phyloP scores from a whole-genome alignment of 2,113 vertebrate species.

The Oceanodroma tethys region DNA sequence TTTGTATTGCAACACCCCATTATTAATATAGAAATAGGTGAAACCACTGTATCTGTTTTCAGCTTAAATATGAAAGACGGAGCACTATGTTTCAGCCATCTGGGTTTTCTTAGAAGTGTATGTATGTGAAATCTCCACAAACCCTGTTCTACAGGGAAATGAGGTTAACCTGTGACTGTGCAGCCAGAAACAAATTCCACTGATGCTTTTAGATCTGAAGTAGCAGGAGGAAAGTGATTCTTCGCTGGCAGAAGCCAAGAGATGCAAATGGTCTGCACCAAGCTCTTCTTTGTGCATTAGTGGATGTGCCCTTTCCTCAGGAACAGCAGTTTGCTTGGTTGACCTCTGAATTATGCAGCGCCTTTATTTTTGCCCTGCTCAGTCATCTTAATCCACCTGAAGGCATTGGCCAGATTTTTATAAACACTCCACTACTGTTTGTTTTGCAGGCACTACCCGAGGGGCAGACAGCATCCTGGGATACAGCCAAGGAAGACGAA shows the following conservation, averaged over 20 bases:
- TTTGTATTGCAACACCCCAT: background rate
- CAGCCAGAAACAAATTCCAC: background rate
- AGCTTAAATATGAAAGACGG: background rate
- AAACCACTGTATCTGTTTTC: background rate
- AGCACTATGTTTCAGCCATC: background rate
- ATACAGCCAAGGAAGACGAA: slow-evolving; percentile 95
- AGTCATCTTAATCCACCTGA: background rate
- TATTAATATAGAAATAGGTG: background rate
- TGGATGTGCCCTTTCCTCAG: background rate
- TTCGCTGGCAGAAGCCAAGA: background rate
- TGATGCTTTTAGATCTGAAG: background rate
- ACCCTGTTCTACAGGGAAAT: background rate
- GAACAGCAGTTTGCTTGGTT: background rate
- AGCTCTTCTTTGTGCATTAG: background rate
- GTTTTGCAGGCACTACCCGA: slow-evolving; percentile 87
- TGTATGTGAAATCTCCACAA: background rate
- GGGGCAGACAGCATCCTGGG: slow-evolving; percentile 96
- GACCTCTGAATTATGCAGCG: background rate
- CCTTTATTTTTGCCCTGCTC: background rate
- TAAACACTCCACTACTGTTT: background rate
- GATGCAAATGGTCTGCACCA: background rate
- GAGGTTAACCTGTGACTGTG: background rate
- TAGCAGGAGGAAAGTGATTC: background rate
- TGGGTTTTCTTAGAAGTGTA: background rate
- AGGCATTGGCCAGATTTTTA: background rate